These are phyloP conservation scores for Oceanodroma tethys DNA, from an alignment of 2,113 vertebrate species.

Conservation along the genomic window DNA sequence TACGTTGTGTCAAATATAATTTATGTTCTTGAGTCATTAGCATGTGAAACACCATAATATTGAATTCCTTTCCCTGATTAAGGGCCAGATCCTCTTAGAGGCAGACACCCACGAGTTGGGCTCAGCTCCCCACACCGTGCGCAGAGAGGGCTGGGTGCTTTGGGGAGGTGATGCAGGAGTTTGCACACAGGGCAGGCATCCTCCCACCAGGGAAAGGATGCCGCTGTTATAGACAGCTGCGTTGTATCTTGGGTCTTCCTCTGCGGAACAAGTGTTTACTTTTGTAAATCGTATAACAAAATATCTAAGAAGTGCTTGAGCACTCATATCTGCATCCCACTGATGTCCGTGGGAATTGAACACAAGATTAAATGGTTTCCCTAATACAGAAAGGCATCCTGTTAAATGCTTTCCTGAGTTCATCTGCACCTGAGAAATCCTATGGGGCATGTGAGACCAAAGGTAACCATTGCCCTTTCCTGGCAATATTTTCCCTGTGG, in stretches of 20 bases:
- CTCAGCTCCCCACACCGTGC: not conserved
- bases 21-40: not conserved
- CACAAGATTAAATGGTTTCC: not conserved
- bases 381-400: not conserved
- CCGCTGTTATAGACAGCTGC: rapidly evolving
- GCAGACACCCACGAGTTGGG: not conserved
- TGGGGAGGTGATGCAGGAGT: not conserved
- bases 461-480: not conserved
- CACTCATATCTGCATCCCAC: not conserved
- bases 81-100: not conserved
- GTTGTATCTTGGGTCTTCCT: not conserved
- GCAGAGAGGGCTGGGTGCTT: not conserved
- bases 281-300: not conserved
- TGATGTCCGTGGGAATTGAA: not conserved
- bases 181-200: not conserved
- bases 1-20: not conserved
- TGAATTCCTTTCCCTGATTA: not conserved
- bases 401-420: not conserved
- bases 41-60: not conserved
- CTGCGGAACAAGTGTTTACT: not conserved
- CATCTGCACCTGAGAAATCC: not conserved
- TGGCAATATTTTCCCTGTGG: not conserved
- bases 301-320: not conserved
- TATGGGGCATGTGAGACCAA: not conserved
- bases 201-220: not conserved